A percentile compares a stretch with the other conserved stretches of the same genome.
phyloP scores from a whole-genome alignment of 2,113 vertebrate genomes.

The Ictidomys tridecemlineatus region DNA sequence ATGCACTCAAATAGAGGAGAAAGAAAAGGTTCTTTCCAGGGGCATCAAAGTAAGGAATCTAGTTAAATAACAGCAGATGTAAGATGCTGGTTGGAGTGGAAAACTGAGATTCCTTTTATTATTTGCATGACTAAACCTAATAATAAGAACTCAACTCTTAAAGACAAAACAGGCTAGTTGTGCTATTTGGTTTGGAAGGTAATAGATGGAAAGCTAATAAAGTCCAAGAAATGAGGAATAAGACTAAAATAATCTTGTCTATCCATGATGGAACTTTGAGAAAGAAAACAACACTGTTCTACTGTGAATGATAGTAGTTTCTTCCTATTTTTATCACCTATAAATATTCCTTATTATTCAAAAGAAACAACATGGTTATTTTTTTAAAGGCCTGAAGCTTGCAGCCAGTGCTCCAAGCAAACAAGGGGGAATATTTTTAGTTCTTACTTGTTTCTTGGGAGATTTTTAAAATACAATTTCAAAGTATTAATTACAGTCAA shows the following conservation, averaged over 20 bases:
- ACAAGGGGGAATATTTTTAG: conserved; percentile 17
- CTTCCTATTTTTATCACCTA: background rate
- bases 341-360: conserved; percentile 25
- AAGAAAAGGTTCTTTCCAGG: background rate
- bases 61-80: conserved; percentile 56
- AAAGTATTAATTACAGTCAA: conserved; percentile 77
- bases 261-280: background rate
- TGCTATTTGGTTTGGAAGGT: conserved; percentile 54
- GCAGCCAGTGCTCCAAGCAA: conserved; percentile 16
- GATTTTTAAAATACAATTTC: conserved; percentile 69
- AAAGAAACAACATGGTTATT: background rate
- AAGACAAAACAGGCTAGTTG: background rate
- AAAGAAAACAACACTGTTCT: background rate
- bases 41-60: background rate
- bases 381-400: background rate
- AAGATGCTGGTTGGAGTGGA: conserved; percentile 41
- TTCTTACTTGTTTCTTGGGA: conserved; percentile 56
- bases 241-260: background rate
- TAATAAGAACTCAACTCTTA: conserved; percentile 36
- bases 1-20: conserved; percentile 23
- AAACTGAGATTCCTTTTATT: conserved; percentile 52
- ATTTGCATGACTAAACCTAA: background rate
- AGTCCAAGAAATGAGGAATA: conserved; percentile 54
- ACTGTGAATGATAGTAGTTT: background rate
- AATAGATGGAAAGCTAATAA: conserved; percentile 52